Percentiles rank a stretch among this genome's conserved stretches.
phyloP scores from a whole-genome alignment of 2,797 vertebrate genomes.

The Ambastaia sidthimunki region DNA sequence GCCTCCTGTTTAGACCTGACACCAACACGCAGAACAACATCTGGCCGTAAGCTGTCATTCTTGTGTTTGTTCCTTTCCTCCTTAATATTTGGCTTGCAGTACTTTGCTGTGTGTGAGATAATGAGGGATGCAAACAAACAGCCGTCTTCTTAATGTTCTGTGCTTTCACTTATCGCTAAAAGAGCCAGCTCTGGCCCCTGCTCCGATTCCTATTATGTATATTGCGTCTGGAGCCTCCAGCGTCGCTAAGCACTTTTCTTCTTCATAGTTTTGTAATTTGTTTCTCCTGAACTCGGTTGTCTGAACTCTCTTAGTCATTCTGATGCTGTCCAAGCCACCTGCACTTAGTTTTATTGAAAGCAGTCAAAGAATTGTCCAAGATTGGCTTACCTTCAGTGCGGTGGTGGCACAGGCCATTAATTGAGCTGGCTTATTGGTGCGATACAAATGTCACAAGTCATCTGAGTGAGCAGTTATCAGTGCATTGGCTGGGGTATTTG shows the following conservation, averaged over 20 bases:
- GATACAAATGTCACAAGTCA: slow-evolving; percentile 14
- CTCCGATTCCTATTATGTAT: slow-evolving; percentile 5
- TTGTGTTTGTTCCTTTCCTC: slow-evolving; percentile 52
- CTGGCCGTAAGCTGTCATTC: slow-evolving; percentile 66
- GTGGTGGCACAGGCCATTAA: neutral
- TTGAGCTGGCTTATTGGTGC: neutral
- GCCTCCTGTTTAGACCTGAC: slow-evolving; percentile 75
- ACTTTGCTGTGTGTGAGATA: slow-evolving; percentile 25
- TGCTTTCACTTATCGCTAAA: slow-evolving; percentile 10
- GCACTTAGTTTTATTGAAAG: slow-evolving; percentile 22
- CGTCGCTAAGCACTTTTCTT: slow-evolving; percentile 23
- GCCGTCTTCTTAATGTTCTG: slow-evolving; percentile 13
- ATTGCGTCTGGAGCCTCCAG: slow-evolving; percentile 9
- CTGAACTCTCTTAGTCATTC: slow-evolving; percentile 15
- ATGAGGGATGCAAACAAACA: slow-evolving; percentile 5
- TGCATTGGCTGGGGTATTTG: neutral
- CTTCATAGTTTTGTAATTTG: slow-evolving; percentile 10
- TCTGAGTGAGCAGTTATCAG: slow-evolving; percentile 29
- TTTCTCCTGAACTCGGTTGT: slow-evolving; percentile 1
- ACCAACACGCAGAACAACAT: slow-evolving; percentile 66
- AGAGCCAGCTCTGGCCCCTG: neutral
- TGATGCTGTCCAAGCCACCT: slow-evolving; percentile 22
- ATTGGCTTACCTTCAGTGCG: neutral
- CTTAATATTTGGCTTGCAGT: slow-evolving; percentile 50
- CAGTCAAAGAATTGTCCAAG: neutral